Evolutionary conservation across 2,888 invertebrate genomes (phyloP).

Genomic region (Nemotelus nigrinus): DNA sequence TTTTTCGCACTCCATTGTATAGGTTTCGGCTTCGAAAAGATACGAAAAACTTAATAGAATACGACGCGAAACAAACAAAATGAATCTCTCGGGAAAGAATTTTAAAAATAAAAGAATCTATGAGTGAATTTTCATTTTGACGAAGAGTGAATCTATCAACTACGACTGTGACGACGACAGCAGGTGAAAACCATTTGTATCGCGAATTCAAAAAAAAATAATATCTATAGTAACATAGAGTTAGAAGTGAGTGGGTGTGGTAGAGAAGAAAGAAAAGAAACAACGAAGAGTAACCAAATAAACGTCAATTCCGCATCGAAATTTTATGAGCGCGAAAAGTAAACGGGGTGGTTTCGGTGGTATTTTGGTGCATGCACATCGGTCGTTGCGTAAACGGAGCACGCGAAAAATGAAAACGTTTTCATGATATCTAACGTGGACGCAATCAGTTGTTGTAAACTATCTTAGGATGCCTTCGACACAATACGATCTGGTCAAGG

Average conservation of each 20-base stretch:
- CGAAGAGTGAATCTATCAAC: not conserved
- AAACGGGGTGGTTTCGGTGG: conserved; percentile 63
- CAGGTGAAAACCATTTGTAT: not conserved
- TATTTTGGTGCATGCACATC: conserved; percentile 62
- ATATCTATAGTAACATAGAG: not conserved
- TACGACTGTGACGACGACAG: conserved; percentile 1
- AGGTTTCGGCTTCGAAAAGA: not conserved
- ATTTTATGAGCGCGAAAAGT: conserved; percentile 49
- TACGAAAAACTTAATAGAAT: not conserved
- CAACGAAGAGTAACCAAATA: not conserved
- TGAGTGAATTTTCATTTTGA: conserved; percentile 6
- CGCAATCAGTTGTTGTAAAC: conserved; percentile 65
- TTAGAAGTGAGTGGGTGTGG: not conserved
- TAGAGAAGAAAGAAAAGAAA: not conserved
- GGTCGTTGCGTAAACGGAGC: conserved; percentile 64
- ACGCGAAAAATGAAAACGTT: conserved; percentile 65
- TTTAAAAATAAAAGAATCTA: conserved; percentile 11
- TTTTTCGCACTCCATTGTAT: not conserved
- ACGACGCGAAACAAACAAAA: conserved; percentile 5
- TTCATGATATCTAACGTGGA: conserved; percentile 66
- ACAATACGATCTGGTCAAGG: conserved; percentile 92
- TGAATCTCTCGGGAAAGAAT: not conserved
- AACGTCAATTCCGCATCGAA: not conserved
- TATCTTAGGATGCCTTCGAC: conserved; percentile 82
- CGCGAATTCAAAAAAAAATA: not conserved